phyloP scores from a whole-genome alignment of 23 tunicate genomes.

The Ciona savignyi region DNA sequence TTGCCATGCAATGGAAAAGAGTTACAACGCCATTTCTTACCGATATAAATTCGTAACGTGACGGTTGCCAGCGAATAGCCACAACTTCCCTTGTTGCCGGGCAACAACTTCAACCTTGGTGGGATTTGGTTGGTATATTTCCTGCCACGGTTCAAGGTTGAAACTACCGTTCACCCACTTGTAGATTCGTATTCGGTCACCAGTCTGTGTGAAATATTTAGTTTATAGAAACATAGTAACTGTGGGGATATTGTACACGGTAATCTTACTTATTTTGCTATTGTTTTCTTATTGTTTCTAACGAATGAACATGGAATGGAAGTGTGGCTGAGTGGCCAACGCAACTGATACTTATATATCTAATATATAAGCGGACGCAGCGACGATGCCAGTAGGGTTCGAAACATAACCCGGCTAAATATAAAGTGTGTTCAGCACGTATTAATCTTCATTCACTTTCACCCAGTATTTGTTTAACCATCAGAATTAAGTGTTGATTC shows the following conservation, averaged over 20 bases:
- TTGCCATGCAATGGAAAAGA: too few relatives aligned
- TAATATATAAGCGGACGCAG: too few relatives aligned
- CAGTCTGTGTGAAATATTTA: slow-evolving; percentile 7
- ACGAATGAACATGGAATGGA: too few relatives aligned
- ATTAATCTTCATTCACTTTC: too few relatives aligned
- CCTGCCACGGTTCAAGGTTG: slow-evolving; percentile 29
- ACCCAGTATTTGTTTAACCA: too few relatives aligned
- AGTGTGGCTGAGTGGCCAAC: not conserved
- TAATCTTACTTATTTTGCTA: too few relatives aligned
- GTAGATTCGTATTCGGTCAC: slow-evolving; percentile 37
- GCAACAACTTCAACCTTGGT: slow-evolving; percentile 29
- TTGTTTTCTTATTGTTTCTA: too few relatives aligned
- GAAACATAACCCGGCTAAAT: too few relatives aligned
- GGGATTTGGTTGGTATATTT: slow-evolving; percentile 15
- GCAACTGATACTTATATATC: not conserved
- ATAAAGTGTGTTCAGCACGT: too few relatives aligned
- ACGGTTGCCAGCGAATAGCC: slow-evolving; percentile 45
- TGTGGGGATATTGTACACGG: too few relatives aligned
- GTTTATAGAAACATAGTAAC: not conserved
- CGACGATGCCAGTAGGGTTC: too few relatives aligned
- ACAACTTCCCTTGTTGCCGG: slow-evolving; percentile 6
- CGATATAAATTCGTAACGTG: slow-evolving; percentile 25
- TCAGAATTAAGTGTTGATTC: too few relatives aligned
- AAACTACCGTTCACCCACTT: slow-evolving; percentile 33
- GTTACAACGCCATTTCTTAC: slow-evolving; percentile 29